phyloP scores from a whole-genome alignment of 1,140 invertebrate genomes.

The Leptinotarsa defecta region DNA sequence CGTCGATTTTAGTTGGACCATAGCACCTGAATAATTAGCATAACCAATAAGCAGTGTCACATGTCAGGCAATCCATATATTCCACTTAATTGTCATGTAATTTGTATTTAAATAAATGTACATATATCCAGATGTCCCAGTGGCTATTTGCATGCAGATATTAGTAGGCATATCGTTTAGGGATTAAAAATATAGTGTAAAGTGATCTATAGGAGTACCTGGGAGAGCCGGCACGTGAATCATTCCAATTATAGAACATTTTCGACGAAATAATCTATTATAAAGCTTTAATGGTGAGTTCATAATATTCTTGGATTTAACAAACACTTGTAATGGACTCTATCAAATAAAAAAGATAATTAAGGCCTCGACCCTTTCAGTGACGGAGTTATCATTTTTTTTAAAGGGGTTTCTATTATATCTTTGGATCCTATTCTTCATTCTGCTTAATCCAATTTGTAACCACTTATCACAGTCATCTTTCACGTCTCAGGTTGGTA shows the following conservation, averaged over 20 bases:
- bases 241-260: conserved; percentile 73
- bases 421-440: no score
- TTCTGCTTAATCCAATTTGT: no score
- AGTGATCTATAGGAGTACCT: conserved; percentile 56
- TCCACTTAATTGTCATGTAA: background rate
- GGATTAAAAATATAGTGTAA: conserved; percentile 18
- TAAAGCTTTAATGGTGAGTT: conserved; percentile 44
- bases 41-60: background rate
- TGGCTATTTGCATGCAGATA: conserved; percentile 33
- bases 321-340: no score
- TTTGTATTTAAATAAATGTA: conserved; percentile 44
- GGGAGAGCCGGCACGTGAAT: conserved; percentile 74
- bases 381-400: no score
- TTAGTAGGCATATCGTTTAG: conserved; percentile 15
- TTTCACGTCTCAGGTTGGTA: no score
- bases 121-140: background rate
- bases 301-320: background rate
- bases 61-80: background rate
- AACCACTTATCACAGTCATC: no score
- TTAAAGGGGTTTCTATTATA: no score
- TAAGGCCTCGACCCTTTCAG: no score
- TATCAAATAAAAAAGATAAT: no score
- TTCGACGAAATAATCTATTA: conserved; percentile 44
- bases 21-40: no score
- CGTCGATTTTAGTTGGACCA: no score